Conservation (phyloP, 2,113 vertebrate species). For the Indicator indicator region DNA sequence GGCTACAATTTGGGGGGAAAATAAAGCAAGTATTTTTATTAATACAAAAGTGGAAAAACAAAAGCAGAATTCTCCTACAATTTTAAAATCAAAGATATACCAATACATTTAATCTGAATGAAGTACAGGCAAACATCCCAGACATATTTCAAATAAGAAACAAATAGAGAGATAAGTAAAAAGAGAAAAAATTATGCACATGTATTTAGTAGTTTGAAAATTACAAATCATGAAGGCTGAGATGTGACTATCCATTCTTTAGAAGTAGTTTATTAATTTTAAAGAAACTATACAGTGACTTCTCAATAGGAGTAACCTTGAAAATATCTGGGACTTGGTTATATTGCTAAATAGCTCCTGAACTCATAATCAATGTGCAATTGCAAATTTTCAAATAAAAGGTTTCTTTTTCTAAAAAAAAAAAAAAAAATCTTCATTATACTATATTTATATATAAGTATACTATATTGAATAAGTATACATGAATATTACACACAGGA, state of each 20-base stretch:
- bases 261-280: neutral
- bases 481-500: neutral
- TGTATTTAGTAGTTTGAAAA: neutral
- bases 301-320: neutral
- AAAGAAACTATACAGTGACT: neutral
- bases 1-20: neutral
- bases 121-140: neutral
- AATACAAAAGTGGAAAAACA: conserved; percentile 20
- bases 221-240: neutral
- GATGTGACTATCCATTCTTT: neutral
- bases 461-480: neutral
- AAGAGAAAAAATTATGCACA: neutral
- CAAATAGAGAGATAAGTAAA: neutral
- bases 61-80: neutral
- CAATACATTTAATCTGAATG: neutral
- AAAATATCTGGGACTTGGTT: neutral
- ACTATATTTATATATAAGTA: no score
- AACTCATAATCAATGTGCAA: neutral
- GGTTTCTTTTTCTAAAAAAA: neutral
- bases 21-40: conserved; percentile 13
- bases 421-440: no score
- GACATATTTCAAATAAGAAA: conserved; percentile 15
- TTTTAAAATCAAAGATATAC: conserved; percentile 4
- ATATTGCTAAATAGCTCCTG: neutral
- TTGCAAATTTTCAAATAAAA: neutral